Base-by-base conservation (phyloP, 2,113 vertebrate genomes). In the Rhagologus leucostigma region DNA sequence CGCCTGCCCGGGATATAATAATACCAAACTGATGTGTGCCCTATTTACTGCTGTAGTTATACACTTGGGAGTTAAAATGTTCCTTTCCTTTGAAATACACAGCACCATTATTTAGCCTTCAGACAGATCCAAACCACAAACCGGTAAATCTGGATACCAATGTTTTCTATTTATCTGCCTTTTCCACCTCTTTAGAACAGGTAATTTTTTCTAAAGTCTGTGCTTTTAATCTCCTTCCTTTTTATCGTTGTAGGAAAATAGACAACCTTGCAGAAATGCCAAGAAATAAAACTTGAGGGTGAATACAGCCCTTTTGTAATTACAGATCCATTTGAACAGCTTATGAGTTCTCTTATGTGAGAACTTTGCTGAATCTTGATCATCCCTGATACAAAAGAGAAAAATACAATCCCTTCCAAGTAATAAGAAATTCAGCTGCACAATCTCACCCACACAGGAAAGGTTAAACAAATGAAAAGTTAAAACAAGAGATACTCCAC, bases 391-490 rank as follows among this genome's bases (percentile, higher is more conserved):
- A 68, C 0, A 13, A 75, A 81, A 53, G 35, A 53, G 67, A 82
- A 85, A 93, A 75, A 68, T 18, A 30, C 21, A 75, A 17, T 41
- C 29, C 32, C 8, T 90, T 94, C 41, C 52, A 93, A 80, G 19
- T 16, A 78, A 52, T 56, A 85, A 80, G 69, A 90, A 82, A 91
- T 86, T 83, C 71, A 83, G 55, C 59, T 81, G 37, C 65, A 44
- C 50, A 41, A 9, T 35, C 55, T 80, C 85, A 90, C 35, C 37
- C 47, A 46, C 35, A 11, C 21, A 29, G 35, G 20, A 95, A 92
- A 95, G 63, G 88, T 77, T 90, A 83, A 83, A 76, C 19, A 95
- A 94, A 89, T 76, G 69, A 76, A 94, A 97, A 87, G 71, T 69
- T 91, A 41, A 85, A 91, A 7, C 10, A 69, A 22, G 63, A 80